Evolutionary conservation across 2,113 vertebrate species (phyloP).

Genomic region (Clinocottus analis): DNA sequence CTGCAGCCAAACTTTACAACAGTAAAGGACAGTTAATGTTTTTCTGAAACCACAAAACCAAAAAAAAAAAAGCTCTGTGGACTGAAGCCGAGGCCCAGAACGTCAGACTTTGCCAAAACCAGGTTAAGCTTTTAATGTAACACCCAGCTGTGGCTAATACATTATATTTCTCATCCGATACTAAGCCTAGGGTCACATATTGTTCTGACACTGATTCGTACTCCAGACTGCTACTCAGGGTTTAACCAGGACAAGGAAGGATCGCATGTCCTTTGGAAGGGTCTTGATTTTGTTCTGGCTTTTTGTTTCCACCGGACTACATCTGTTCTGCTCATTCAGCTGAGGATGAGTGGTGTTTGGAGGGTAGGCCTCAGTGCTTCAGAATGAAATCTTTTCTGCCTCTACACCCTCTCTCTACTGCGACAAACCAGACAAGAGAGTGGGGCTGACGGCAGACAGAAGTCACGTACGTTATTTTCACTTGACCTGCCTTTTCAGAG

Average conservation of each 20-base stretch:
- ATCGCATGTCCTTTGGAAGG: constrained; percentile 10
- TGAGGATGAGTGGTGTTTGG: constrained; percentile 29
- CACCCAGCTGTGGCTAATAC: background rate
- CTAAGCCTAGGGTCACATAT: background rate
- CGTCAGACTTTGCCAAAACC: background rate
- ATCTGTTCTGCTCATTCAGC: constrained; percentile 44
- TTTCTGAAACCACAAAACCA: background rate
- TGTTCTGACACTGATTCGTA: background rate
- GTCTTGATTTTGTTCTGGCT: constrained; percentile 15
- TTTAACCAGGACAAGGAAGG: background rate
- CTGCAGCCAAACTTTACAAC: constrained; percentile 10
- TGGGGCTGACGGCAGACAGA: constrained; percentile 7
- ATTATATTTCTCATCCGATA: background rate
- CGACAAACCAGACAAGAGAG: background rate
- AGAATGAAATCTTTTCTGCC: constrained; percentile 40
- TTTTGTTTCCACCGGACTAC: constrained; percentile 1
- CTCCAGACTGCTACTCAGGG: background rate
- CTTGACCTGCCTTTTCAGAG: constrained; percentile 34
- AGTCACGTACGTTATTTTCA: constrained; percentile 25
- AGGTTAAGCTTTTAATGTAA: background rate
- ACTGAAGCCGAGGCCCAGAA: background rate
- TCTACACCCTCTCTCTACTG: background rate
- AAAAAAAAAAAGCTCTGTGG: background rate
- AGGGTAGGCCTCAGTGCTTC: constrained; percentile 14
- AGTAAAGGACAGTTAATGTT: background rate